Base-by-base conservation (phyloP, 2,113 vertebrate genomes). In the Antigone vipio region DNA sequence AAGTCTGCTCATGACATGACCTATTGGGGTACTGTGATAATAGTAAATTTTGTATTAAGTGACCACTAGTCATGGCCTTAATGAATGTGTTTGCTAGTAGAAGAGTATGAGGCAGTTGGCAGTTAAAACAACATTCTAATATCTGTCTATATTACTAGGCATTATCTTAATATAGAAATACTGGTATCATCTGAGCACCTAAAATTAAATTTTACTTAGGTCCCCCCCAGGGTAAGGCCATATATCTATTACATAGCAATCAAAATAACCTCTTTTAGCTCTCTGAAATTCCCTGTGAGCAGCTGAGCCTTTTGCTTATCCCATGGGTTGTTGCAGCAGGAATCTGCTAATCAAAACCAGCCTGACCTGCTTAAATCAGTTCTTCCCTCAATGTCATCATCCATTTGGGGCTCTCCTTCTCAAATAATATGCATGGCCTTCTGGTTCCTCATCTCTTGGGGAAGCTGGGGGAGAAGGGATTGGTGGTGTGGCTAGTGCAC, bases 371-470 rank as follows among this genome's bases (percentile, higher is more conserved):
- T 9, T 14, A 55, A 45, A 58, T 17, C 4, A 2, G 19, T 18
- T 30, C 8, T 82, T 81, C 44, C n/a, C n/a, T 56, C 21, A 12
- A 0, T 9, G 27, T 6, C 19, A 19, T 21, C 6, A 23, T 15
- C 3, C 2, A 1, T 53, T 34, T 55, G 47, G 23, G 77, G 3
- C 5, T 76, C 35, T 88, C n/a, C 11, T 62, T 2, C 34, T 47
- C 11, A 18, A 55, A 44, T 17, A 19, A 38, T 0, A 5, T 0
- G 0, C 0, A 0, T 5, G 67, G 38, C 12, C 50, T 75, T 66
- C n/a, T 73, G 7, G 6, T 32, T 27, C 35, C 14, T 50, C 9
- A 8, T n/a, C 29, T 73, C 27, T 6, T 63, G 20, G 11, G 32
- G 18, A 35, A 27, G 30, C 12, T 35, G 62, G 9, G 21, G 9